Base-by-base conservation (phyloP, 2,888 invertebrate species). In the Drosophila prolongata region DNA sequence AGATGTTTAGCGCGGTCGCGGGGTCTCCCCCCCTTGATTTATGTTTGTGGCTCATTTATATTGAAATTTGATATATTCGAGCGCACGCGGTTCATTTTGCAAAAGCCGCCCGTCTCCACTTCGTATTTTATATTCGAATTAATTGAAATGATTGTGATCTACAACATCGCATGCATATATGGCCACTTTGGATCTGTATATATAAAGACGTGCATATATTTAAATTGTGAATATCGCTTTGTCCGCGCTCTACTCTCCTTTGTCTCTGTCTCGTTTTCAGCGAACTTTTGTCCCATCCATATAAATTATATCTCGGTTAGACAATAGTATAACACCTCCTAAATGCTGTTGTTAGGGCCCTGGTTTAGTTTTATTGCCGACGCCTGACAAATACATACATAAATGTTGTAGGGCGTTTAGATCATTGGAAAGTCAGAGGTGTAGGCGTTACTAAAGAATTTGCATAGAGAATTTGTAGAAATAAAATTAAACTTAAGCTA, bases 131-230 rank as follows among this genome's bases (percentile, higher is more conserved):
- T 85, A 80, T 85, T 78, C 75, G 80, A 87, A 87, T 87, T 86
- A 87, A 85, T 87, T 83, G 84, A 79, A 85, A 85, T 85, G 85
- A 85, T 85, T 85, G 83, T 87, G 85, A 85, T 85, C 85, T 85
- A 87, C 85, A 85, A 87, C 80, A 87, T 79, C 64, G 71, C 27
- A 38, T 27, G 62, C 19, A 37, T 37, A 38, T 53, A 47, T 61
- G 59, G 59, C 50, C 46, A 64, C 65, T 53, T 56, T 47, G 57
- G 46, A 61, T 71, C 62, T 44, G 37, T 61, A 16, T 47, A 16
- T 16, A 61, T 66, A 67, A 37, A 40, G 55, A 14, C 30, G 47
- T 60, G 64, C 35, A 71, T 71, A 54, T 77, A 73, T 75, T 24
- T 24, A 79, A 81, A 76, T 77, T 77, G 76, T 80, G 82, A 80